phyloP scores from a whole-genome alignment of 2,113 vertebrate genomes.

The Aspiorhynchus laticeps region DNA sequence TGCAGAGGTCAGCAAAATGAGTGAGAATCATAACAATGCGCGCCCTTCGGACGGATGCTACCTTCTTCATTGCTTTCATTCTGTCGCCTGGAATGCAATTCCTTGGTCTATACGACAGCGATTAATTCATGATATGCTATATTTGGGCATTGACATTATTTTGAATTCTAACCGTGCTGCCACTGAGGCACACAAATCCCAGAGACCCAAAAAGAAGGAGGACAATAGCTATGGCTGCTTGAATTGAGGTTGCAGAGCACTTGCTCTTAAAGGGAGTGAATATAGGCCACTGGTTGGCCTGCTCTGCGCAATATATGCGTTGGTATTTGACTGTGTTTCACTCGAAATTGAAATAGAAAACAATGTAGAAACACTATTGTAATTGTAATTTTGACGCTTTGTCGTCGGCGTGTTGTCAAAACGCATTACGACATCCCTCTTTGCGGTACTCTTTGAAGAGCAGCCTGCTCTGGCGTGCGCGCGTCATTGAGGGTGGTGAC shows the following conservation, averaged over 20 bases:
- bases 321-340: background rate
- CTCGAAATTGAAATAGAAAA: background rate
- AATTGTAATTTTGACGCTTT: background rate
- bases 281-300: conserved; percentile 24
- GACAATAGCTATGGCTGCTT: conserved; percentile 33
- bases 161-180: conserved; percentile 9
- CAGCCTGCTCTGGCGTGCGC: conserved; percentile 23
- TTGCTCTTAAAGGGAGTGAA: background rate
- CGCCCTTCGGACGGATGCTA: background rate
- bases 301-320: background rate
- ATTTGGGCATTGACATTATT: conserved; percentile 15
- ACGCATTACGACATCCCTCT: conserved; percentile 28
- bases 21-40: conserved; percentile 42
- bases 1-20: conserved; percentile 52
- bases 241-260: conserved; percentile 33
- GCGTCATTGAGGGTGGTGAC: conserved; percentile 37
- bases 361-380: conserved; percentile 49
- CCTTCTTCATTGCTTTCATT: background rate
- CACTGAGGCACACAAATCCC: background rate
- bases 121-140: background rate
- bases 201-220: conserved; percentile 9
- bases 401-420: background rate
- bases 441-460: conserved; percentile 36
- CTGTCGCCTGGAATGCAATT: background rate
- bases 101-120: background rate